phyloP scores from a whole-genome alignment of 2,888 invertebrate species.

The Cyrtodaria siliqua region DNA sequence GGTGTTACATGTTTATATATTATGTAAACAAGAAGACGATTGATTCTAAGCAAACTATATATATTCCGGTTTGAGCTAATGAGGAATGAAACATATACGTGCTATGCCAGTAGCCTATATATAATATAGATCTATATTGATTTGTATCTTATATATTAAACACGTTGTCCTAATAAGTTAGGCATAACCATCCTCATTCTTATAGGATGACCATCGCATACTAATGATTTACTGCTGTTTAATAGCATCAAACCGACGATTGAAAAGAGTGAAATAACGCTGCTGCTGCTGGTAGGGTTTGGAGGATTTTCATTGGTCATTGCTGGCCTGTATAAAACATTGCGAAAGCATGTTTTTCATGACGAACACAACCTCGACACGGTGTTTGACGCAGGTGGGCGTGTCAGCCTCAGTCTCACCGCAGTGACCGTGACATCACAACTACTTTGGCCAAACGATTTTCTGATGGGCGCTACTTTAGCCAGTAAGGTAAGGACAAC shows the following conservation, averaged over 20 bases:
- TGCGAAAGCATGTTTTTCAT: conserved; percentile 72
- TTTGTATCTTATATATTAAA: no score
- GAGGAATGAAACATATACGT: no score
- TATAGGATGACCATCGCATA: no score
- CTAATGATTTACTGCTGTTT: background rate
- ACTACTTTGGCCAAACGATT: conserved; percentile 77
- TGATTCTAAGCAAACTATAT: no score
- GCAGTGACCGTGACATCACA: conserved; percentile 78
- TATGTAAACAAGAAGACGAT: no score
- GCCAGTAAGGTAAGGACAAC: conserved; percentile 74
- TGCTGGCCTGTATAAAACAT: conserved; percentile 69
- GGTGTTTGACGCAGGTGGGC: conserved; percentile 77
- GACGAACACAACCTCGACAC: conserved; percentile 77
- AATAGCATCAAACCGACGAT: conserved; percentile 57
- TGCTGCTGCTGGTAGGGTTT: conserved; percentile 74
- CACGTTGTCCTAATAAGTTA: no score
- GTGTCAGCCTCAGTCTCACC: conserved; percentile 74
- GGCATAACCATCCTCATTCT: no score
- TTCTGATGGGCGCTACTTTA: conserved; percentile 72
- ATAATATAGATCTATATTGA: no score
- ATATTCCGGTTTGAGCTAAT: no score
- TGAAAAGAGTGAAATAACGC: conserved; percentile 68
- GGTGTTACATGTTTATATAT: no score
- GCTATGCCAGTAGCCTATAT: no score
- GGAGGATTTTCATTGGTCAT: conserved; percentile 74